Conservation (phyloP, 2,113 vertebrate genomes). For the Xiphophorus couchianus region DNA sequence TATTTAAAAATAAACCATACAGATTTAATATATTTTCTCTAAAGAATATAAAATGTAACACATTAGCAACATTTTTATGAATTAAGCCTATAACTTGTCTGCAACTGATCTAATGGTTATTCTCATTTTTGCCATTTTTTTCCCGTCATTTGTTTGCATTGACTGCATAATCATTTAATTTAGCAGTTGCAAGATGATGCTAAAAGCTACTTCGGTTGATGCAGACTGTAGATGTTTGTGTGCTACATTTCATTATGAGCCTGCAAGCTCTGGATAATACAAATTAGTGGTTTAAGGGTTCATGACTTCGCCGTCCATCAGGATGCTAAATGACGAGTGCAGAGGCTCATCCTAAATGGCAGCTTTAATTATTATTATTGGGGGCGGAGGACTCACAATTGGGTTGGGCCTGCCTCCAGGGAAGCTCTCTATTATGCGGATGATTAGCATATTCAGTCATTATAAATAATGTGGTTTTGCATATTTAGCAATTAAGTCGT, state of each 20-base stretch:
- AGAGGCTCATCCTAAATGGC: constrained; percentile 41
- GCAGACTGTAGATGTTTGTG: constrained; percentile 7
- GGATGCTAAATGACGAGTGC: constrained; percentile 59
- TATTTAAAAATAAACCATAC: not conserved
- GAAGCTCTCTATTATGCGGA: constrained; percentile 37
- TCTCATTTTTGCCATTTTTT: not conserved
- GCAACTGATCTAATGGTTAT: not conserved
- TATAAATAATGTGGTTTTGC: constrained; percentile 63
- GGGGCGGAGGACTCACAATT: constrained; percentile 57
- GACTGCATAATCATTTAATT: constrained; percentile 52
- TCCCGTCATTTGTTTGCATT: not conserved
- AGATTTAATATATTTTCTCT: not conserved
- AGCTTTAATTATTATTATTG: constrained; percentile 66
- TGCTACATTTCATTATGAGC: constrained; percentile 1
- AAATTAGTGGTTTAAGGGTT: constrained; percentile 31
- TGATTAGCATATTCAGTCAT: constrained; percentile 69
- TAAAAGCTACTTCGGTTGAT: constrained; percentile 18
- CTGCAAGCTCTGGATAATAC: not conserved
- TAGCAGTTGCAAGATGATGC: constrained; percentile 20
- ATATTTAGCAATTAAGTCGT: constrained; percentile 64
- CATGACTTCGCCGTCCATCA: constrained; percentile 24
- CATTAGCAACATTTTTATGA: not conserved
- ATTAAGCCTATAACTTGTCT: too few relatives aligned
- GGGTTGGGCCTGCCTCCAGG: constrained; percentile 60
- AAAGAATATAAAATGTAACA: not conserved